These are phyloP conservation scores for Exephanes ischioxanthus DNA, from an alignment of 2,888 invertebrate genomes.

Conservation along the genomic window DNA sequence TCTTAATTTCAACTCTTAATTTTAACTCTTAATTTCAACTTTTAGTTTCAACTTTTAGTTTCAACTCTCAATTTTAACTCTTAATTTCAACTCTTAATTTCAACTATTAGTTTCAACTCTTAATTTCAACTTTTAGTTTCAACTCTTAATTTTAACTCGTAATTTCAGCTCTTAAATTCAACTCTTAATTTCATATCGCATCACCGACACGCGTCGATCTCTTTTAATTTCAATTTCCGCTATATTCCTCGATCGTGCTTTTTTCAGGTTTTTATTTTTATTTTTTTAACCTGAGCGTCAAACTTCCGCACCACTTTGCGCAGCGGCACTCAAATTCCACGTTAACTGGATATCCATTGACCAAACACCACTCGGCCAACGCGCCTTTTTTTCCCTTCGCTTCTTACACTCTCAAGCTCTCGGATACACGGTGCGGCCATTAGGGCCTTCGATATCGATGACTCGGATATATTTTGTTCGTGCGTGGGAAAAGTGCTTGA, in stretches of 20 bases:
- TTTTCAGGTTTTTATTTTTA: background rate
- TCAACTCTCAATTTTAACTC: too few relatives aligned
- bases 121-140: too few relatives aligned
- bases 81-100: too few relatives aligned
- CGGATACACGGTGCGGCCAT: background rate
- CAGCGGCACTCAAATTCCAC: background rate
- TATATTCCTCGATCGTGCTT: too few relatives aligned
- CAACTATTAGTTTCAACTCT: too few relatives aligned
- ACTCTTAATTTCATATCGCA: background rate
- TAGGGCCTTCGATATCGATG: slow-evolving; percentile 29
- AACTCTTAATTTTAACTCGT: too few relatives aligned
- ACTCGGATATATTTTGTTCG: background rate
- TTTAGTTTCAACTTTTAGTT: too few relatives aligned
- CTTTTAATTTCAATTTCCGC: background rate
- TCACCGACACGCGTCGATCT: background rate
- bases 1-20: too few relatives aligned
- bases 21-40: too few relatives aligned
- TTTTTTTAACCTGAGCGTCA: background rate
- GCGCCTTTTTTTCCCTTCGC: background rate
- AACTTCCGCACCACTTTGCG: slow-evolving; percentile 14
- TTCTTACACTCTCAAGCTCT: slow-evolving; percentile 5
- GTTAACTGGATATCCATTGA: slow-evolving; percentile 21
- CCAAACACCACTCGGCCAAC: background rate
- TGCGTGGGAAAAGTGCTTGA: background rate
- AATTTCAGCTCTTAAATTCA: too few relatives aligned